Base-by-base conservation (phyloP, 2,797 vertebrate genomes). In the Acanthopagrus latus region DNA sequence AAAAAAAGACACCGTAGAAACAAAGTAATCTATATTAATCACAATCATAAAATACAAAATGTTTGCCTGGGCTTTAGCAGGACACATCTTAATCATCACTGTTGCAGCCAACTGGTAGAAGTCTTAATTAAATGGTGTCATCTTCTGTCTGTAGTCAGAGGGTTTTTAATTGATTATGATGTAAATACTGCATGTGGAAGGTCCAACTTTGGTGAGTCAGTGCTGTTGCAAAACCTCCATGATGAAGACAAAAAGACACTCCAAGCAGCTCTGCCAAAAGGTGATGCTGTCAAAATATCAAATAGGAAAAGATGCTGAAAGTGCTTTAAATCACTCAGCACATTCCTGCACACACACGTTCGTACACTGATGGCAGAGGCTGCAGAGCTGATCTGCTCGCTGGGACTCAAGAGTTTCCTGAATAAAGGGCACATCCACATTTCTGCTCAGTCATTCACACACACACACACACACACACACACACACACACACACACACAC, bases 261-360 rank as follows among this genome's bases (percentile, higher is more conserved):
- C 2, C 0, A 4, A 44, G 18, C 20, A 16, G 23, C 11, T 56
- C 1, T 11, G 1, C 0, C 0, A 46, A 25, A 54, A 27, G 7
- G 3, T 0, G 16, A 43, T 55, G 18, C 17, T 21, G 20, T 58
- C 0, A 74, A 64, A 46, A 20, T 43, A 60, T 33, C 25, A 71
- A 25, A 38, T 4, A 56, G 47, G 0, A 46, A 46, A 66, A 29
- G 3, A 57, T 3, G 17, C 17, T 33, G 5, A 8, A 44, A 2
- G 2, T 2, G 9, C 38, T 38, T 38, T 10, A 38, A 38, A 38
- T 10, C 38, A 10, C 38, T 38, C 9, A 38, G 1, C 38, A 38
- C 38, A 38, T 38, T 38, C 38, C 8, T 9, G 8, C 38, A 38
- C 38, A 38, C 7, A 2, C 38, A 38, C 9, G 38, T 10, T 38